A percentile compares a stretch with the other conserved stretches of the same genome.
These are phyloP conservation scores for Corvus moneduloides DNA, from an alignment of 2,113 vertebrate genomes.

Conservation along the genomic window DNA sequence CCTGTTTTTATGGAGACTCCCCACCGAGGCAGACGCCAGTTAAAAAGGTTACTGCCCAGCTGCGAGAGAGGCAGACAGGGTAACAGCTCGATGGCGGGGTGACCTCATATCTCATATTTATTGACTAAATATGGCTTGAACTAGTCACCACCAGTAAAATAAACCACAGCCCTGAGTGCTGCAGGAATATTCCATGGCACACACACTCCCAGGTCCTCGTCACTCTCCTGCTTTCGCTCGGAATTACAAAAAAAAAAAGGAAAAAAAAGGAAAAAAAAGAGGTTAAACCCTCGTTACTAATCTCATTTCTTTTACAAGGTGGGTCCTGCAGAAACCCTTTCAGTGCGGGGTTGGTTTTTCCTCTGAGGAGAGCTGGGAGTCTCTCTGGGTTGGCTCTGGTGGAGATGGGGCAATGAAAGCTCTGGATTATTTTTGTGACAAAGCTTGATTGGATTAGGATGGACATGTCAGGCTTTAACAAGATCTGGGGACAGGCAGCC, in stretches of 20 bases:
- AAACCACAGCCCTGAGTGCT: conserved; percentile 59
- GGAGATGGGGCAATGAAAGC: neutral
- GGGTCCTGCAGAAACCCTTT: neutral
- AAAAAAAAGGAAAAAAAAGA: neutral
- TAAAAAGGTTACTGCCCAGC: conserved; percentile 71
- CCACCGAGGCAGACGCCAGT: conserved; percentile 69
- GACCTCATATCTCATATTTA: conserved; percentile 73
- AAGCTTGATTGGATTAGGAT: neutral
- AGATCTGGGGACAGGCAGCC: neutral
- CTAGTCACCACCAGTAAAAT: conserved; percentile 71
- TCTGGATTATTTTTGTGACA: neutral
- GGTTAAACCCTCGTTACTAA: neutral
- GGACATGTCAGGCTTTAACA: neutral
- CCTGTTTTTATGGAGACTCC: conserved; percentile 66
- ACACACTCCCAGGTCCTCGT: conserved; percentile 6
- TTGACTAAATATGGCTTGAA: conserved; percentile 64
- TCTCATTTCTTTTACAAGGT: neutral
- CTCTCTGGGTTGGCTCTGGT: neutral
- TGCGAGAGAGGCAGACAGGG: conserved; percentile 60
- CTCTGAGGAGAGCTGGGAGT: neutral
- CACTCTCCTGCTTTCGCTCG: neutral
- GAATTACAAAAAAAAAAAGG: neutral
- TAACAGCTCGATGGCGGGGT: conserved; percentile 50
- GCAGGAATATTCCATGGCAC: conserved; percentile 61
- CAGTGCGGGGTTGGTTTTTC: neutral